phyloP scores from a whole-genome alignment of 1,140 invertebrate genomes.

The Danaus melanippus region DNA sequence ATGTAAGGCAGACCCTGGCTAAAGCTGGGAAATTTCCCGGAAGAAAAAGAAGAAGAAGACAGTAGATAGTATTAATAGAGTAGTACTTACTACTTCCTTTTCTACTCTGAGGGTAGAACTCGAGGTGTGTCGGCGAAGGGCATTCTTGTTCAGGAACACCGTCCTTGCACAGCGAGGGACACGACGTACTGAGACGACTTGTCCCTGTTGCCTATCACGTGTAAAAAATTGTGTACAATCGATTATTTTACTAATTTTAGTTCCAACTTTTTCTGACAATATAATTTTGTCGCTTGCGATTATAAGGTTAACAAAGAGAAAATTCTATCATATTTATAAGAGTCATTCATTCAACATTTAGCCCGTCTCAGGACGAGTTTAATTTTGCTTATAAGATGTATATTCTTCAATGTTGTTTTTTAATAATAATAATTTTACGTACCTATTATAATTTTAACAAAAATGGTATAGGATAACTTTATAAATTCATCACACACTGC shows the following conservation, averaged over 20 bases:
- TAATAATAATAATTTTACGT: no score
- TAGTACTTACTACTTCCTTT: constrained; percentile 72
- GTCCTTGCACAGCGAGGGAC: constrained; percentile 79
- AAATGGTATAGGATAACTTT: no score
- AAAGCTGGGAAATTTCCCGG: no score
- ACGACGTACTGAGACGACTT: constrained; percentile 80
- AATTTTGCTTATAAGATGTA: no score
- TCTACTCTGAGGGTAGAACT: constrained; percentile 67
- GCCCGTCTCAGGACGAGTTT: no score
- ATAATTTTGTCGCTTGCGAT: no score
- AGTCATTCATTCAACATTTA: not conserved
- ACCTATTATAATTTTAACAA: no score
- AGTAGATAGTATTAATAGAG: not conserved
- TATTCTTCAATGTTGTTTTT: no score
- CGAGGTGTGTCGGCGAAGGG: constrained; percentile 60
- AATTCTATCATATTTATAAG: not conserved
- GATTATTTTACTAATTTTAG: not conserved
- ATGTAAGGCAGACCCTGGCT: no score
- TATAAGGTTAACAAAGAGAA: no score
- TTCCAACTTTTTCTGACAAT: not conserved
- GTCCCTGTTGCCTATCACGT: constrained; percentile 39
- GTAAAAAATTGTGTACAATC: not conserved
- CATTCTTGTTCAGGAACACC: constrained; percentile 66
- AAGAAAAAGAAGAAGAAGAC: no score
- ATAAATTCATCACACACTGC: no score